These are phyloP conservation scores for Nannoperca australis DNA, from an alignment of 2,797 vertebrate genomes.

Conservation along the genomic window DNA sequence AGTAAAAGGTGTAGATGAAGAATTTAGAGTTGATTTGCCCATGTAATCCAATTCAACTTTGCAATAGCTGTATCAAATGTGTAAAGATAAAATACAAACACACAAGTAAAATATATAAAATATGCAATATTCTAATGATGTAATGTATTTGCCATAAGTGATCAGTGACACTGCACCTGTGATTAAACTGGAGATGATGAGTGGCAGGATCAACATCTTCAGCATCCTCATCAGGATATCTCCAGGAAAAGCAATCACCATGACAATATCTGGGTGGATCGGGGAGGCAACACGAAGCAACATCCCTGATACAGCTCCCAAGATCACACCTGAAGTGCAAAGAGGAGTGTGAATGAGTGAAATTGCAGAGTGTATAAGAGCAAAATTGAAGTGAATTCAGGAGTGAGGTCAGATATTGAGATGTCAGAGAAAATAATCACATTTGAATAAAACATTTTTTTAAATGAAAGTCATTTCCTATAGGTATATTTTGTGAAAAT, in stretches of 20 bases:
- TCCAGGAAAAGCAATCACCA: constrained; percentile 98
- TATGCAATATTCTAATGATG: neutral
- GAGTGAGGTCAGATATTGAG: constrained; percentile 9
- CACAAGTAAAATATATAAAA: neutral
- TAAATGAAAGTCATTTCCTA: neutral
- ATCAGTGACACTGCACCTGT: constrained; percentile 86
- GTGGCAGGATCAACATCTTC: constrained; percentile 98
- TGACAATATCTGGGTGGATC: constrained; percentile 94
- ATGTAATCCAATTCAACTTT: neutral
- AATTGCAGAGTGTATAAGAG: neutral
- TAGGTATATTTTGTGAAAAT: neutral
- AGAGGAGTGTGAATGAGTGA: constrained; percentile 10
- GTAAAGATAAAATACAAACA: neutral
- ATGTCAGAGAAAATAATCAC: neutral
- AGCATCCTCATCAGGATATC: constrained; percentile 99
- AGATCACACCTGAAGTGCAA: constrained; percentile 90
- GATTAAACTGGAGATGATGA: constrained; percentile 99
- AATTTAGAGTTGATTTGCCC: neutral
- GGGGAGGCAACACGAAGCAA: constrained; percentile 93
- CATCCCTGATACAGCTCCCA: constrained; percentile 92
- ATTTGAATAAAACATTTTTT: neutral
- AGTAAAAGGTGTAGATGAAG: neutral
- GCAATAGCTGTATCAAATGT: neutral
- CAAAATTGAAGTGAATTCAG: constrained; percentile 9
- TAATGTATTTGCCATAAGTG: neutral